Evolutionary conservation across 2,113 vertebrate species (phyloP).

Genomic region (Bagarius yarrelli): DNA sequence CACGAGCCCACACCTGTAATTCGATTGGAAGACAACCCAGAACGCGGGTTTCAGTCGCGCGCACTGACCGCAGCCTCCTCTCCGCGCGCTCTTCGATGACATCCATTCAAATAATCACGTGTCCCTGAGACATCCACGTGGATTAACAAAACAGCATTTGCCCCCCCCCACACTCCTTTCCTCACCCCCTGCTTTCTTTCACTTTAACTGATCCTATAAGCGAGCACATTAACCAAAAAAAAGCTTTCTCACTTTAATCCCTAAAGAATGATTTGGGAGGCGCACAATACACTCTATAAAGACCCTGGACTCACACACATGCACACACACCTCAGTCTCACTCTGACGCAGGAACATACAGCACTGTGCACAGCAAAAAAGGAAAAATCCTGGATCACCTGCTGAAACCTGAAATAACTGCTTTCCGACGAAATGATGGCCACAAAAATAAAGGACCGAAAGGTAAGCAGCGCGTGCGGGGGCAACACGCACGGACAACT

Average conservation of each 20-base stretch:
- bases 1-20: neutral
- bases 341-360: slow-evolving; percentile 53
- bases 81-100: slow-evolving; percentile 78
- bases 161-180: slow-evolving; percentile 69
- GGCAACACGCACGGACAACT: neutral
- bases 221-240: slow-evolving; percentile 82
- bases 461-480: slow-evolving; percentile 75
- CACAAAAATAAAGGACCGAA: slow-evolving; percentile 88
- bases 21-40: neutral
- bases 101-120: slow-evolving; percentile 82
- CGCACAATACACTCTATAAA: slow-evolving; percentile 57
- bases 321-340: slow-evolving; percentile 61
- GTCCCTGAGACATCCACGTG: slow-evolving; percentile 90
- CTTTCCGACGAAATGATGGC: slow-evolving; percentile 72
- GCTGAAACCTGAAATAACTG: slow-evolving; percentile 18
- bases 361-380: neutral
- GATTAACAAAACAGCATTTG: slow-evolving; percentile 91
- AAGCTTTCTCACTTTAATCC: slow-evolving; percentile 80
- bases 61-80: slow-evolving; percentile 26
- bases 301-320: slow-evolving; percentile 39
- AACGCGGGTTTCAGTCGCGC: slow-evolving; percentile 2
- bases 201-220: slow-evolving; percentile 86
- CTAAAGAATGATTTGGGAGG: slow-evolving; percentile 81
- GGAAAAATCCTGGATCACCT: neutral
- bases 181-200: slow-evolving; percentile 57